These are phyloP conservation scores for Enteromius fasciolatus DNA, from an alignment of 2,797 vertebrate genomes.

Conservation along the genomic window DNA sequence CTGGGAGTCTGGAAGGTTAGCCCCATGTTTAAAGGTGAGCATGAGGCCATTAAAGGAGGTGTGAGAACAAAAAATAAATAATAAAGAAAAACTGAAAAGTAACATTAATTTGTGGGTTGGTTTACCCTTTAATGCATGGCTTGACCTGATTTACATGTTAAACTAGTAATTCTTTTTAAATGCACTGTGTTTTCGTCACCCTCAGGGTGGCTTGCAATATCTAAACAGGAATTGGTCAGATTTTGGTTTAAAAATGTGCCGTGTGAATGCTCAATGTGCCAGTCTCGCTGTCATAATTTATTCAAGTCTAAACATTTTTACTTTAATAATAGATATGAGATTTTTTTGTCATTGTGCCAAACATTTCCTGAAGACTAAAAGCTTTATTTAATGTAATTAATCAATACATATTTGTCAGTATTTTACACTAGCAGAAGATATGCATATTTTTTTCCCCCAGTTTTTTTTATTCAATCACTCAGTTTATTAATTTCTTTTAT, in stretches of 20 bases:
- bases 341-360: background rate
- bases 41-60: background rate
- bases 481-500: background rate
- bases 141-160: constrained; percentile 1
- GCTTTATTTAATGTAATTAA: background rate
- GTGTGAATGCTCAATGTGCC: background rate
- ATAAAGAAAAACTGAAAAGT: background rate
- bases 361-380: background rate
- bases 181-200: background rate
- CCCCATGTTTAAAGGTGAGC: constrained; percentile 98
- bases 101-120: background rate
- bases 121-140: background rate
- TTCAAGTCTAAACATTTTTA: background rate
- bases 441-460: background rate
- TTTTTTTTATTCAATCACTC: background rate
- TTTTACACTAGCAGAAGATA: background rate
- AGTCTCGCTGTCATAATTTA: background rate
- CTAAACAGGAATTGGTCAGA: background rate
- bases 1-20: constrained; percentile 98
- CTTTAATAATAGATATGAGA: background rate
- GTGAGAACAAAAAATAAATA: background rate
- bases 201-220: background rate
- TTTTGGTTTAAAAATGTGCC: background rate
- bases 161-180: background rate
- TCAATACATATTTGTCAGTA: too few species aligned